phyloP scores from a whole-genome alignment of 2,797 vertebrate genomes.

The Syngnathus rostellatus region DNA sequence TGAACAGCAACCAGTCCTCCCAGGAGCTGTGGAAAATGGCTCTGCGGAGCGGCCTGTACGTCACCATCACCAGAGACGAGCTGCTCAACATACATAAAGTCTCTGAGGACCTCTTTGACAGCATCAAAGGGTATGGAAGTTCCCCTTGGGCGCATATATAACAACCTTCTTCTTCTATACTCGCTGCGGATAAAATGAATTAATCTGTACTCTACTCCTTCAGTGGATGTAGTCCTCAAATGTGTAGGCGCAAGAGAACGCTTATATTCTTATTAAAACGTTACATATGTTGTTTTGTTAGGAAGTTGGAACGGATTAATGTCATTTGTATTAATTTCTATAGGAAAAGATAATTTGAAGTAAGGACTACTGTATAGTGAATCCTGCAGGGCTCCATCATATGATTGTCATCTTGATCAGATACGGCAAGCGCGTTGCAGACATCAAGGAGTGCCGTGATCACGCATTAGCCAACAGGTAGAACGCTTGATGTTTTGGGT shows the following conservation, averaged over 20 bases:
- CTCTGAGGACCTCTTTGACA: slow-evolving; percentile 80
- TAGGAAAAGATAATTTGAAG: neutral
- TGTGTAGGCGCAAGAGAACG: neutral
- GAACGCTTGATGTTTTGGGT: slow-evolving; percentile 14
- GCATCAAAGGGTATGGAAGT: slow-evolving; percentile 77
- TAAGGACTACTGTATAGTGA: neutral
- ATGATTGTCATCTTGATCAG: slow-evolving; percentile 44
- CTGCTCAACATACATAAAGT: slow-evolving; percentile 80
- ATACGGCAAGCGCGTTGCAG: slow-evolving; percentile 79
- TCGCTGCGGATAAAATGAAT: neutral
- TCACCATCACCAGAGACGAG: slow-evolving; percentile 81
- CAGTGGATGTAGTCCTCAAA: neutral
- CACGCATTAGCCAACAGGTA: slow-evolving; percentile 73
- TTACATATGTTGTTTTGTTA: no score
- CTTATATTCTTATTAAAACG: no score
- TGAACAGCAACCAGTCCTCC: slow-evolving; percentile 68
- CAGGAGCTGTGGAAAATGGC: slow-evolving; percentile 84
- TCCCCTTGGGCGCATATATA: neutral
- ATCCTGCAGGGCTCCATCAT: neutral
- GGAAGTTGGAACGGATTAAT: neutral
- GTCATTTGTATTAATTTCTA: neutral
- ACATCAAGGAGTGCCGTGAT: slow-evolving; percentile 86
- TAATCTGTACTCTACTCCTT: neutral
- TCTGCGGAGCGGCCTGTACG: slow-evolving; percentile 75
- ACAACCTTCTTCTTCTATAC: neutral